Evolutionary conservation across 2,888 invertebrate species (phyloP), one percentile per base, ranked within the genome.

Genomic region (Linnaemya tessellans): DNA sequence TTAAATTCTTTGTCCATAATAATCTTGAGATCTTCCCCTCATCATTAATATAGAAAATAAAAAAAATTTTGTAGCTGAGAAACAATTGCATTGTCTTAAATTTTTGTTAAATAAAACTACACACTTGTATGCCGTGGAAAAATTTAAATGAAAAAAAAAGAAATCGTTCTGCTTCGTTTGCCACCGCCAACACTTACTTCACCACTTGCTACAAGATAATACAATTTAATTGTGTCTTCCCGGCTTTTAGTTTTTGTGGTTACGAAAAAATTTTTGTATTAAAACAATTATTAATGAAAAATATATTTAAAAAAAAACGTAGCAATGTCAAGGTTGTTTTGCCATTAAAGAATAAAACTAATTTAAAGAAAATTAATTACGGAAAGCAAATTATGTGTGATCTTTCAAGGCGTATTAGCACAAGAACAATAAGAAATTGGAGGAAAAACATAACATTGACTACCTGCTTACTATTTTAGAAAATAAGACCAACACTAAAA

Each of bases 271-370:
- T 18, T 30, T 8, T 70, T 58, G n/a, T n/a, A n/a, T 9, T 43
- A 56, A 84, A 68, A 51, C 13, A 62, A 77, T 51, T 18, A 60
- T 54, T 49, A 62, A 71, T 58, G 62, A 71, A 51, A 11, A 49
- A 18, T 67, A 35, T 54, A 38, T 20, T 22, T 9, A 54, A 41
- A 20, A 35, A 8, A 46, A 60, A 60, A 7, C 15, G 5, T 35
- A 64, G 68, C 80, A 84, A 84, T 70, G 84, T 84, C 84, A 84
- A 84, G 84, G 84, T 75, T 70, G 20, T 22, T 54, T 54, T 22
- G 22, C 18, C 10, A 22, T 22, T 54, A 22, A 54, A 22, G 4
- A 13, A 22, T 20, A 11, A 54, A 54, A 9, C 22, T 22, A 22
- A 20, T 22, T 54, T 54, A 54, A 54, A 22, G 22, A 0, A 46